Evolutionary conservation across 2,113 vertebrate species (phyloP).

Genomic region (Cromileptes altivelis): DNA sequence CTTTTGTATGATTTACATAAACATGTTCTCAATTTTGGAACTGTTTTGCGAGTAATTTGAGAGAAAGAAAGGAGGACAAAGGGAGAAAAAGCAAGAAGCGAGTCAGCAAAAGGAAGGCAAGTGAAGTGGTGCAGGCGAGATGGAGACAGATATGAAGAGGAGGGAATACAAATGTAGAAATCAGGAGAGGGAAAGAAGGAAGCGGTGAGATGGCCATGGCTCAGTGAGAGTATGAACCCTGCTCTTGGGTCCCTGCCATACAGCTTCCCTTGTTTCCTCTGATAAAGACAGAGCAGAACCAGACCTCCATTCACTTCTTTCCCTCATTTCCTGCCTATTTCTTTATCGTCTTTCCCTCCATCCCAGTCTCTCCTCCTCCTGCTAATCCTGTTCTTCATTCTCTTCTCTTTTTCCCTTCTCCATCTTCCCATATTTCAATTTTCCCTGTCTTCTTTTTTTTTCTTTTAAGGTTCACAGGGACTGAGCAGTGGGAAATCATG

Average conservation of each 20-base stretch:
- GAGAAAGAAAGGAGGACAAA: conserved; percentile 35
- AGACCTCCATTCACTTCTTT: conserved; percentile 31
- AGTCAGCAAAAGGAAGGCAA: conserved; percentile 2
- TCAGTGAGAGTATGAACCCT: conserved; percentile 52
- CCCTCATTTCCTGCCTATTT: conserved; percentile 35
- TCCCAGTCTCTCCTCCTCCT: conserved; percentile 20
- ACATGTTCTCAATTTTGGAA: conserved; percentile 60
- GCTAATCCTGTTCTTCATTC: conserved; percentile 5
- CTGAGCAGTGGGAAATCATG: conserved; percentile 56
- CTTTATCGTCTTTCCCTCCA: background rate
- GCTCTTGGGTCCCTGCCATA: conserved; percentile 30
- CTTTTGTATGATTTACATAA: conserved; percentile 56
- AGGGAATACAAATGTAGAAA: background rate
- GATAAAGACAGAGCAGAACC: conserved; percentile 51
- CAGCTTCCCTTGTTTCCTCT: conserved; percentile 49
- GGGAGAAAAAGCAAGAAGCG: background rate
- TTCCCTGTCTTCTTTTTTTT: conserved; percentile 7
- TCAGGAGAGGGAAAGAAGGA: conserved; percentile 1
- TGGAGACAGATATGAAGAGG: conserved; percentile 33
- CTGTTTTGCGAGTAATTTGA: conserved; percentile 33
- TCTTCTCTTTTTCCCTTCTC: conserved; percentile 4
- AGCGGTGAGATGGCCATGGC: conserved; percentile 10
- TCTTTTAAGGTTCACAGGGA: conserved; percentile 29
- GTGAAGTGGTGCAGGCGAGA: conserved; percentile 26
- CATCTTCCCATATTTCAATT: conserved; percentile 24